Base-by-base conservation (phyloP, 2,888 invertebrate genomes). In the Phortica okadai region DNA sequence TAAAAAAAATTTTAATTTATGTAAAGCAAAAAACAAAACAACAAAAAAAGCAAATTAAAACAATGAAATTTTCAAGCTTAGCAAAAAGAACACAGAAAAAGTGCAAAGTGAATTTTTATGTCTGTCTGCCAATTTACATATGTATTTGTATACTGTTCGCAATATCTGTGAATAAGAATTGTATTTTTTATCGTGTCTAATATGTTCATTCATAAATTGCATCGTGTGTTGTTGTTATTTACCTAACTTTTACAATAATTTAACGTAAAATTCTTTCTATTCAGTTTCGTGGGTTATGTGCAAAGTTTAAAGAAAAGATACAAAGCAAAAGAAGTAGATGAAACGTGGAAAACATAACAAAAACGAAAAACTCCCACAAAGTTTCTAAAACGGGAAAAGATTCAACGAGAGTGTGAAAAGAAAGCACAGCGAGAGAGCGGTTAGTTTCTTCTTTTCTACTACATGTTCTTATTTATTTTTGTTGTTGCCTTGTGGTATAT, bases 201-300 rank as follows among this genome's bases (percentile, higher is more conserved):
- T 11, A 25, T 11, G 11, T 62, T 80, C 81, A 88, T 86, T 86
- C 82, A 86, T 82, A 78, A 86, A 79, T 78, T 81, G 73, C 66
- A 74, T 80, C 75, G 74, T 80, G 77, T 82, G 79, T 73, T 73
- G 66, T 74, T 79, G 78, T 77, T 50, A 50, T 50, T 78, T 79
- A 74, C 76, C 77, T 42, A 76, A 33, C 74, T 14, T 14, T n/a
- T n/a, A 54, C 54, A 56, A 21, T 21, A 6, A 56, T n/a, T n/a
- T 59, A 79, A 54, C 74, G 75, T 74, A 78, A 75, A 72, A 74
- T 78, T 33, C 73, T 80, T 59, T 75, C 45, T 73, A 70, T 79
- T 41, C 62, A 75, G 70, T 59, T 82, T 74, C 78, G 78, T 41
- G 74, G 74, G 14, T 56, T 56, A 56, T 33, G 33, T 33, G 16